phyloP scores from a whole-genome alignment of 2,888 invertebrate species.

The Liodrosophila aerea region DNA sequence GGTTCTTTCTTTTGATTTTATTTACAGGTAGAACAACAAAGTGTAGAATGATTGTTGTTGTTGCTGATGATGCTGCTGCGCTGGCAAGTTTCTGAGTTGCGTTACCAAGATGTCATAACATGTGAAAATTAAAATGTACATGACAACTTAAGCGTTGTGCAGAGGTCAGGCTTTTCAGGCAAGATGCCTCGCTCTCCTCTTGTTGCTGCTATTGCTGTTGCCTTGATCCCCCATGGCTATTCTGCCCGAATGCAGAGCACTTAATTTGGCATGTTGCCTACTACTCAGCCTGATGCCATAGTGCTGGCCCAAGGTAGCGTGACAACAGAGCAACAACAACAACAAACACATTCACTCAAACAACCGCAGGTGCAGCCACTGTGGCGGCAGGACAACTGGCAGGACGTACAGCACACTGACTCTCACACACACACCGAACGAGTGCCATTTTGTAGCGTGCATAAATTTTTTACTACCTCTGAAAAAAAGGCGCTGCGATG shows the following conservation, averaged over 20 bases:
- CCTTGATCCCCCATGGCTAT: conserved; percentile 6
- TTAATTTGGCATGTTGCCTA: conserved; percentile 72
- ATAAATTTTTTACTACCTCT: conserved; percentile 62
- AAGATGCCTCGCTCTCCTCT: not conserved
- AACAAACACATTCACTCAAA: conserved; percentile 23
- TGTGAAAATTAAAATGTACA: conserved; percentile 73
- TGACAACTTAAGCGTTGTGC: conserved; percentile 67
- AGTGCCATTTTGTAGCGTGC: conserved; percentile 55
- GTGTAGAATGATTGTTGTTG: not conserved
- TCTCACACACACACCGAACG: conserved; percentile 36
- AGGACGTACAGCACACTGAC: conserved; percentile 12
- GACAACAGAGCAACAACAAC: conserved; percentile 36
- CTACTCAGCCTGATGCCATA: conserved; percentile 12
- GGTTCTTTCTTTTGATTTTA: too few relatives aligned
- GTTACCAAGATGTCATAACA: conserved; percentile 67
- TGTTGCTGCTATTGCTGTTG: too few relatives aligned
- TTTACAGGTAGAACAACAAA: not conserved
- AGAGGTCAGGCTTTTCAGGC: conserved; percentile 7
- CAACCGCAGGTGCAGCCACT: conserved; percentile 61
- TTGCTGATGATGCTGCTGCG: not conserved
- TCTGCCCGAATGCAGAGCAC: conserved; percentile 48
- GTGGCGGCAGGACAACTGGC: conserved; percentile 56
- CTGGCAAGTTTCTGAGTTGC: conserved; percentile 50
- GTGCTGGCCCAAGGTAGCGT: conserved; percentile 51
- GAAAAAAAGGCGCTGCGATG: conserved; percentile 41